Evolutionary conservation across 2,113 vertebrate genomes (phyloP).

Genomic region (Excalfactoria chinensis): DNA sequence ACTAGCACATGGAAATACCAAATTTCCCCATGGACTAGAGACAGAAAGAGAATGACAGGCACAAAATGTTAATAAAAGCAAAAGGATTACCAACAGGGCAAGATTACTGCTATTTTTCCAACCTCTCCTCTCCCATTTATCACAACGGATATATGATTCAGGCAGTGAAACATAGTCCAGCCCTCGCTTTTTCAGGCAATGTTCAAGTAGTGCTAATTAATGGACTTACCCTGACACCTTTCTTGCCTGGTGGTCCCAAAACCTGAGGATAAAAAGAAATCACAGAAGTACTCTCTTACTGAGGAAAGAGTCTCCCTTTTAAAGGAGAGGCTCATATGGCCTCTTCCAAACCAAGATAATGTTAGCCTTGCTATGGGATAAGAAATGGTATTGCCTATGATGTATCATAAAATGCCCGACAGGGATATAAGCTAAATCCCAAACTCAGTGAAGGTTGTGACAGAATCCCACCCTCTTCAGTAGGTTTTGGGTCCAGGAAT

Average conservation of each 20-base stretch:
- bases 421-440: background rate
- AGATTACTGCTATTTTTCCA: background rate
- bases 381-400: background rate
- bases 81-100: background rate
- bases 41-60: background rate
- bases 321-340: background rate
- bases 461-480: background rate
- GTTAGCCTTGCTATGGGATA: background rate
- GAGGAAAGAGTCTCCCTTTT: background rate
- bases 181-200: background rate
- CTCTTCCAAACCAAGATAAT: background rate
- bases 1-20: background rate
- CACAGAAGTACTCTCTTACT: background rate
- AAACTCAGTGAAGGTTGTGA: background rate
- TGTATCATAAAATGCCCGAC: background rate
- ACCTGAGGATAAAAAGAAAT: slow-evolving; percentile 74
- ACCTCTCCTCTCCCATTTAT: background rate
- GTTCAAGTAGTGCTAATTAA: background rate
- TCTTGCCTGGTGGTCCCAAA: slow-evolving; percentile 87
- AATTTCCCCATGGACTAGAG: background rate
- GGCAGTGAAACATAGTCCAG: background rate
- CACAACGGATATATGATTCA: background rate
- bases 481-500: background rate
- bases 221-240: slow-evolving; percentile 85
- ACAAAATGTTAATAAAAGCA: background rate